Conservation (phyloP, 2,888 invertebrate species). For the Xestia sexstrigata region DNA sequence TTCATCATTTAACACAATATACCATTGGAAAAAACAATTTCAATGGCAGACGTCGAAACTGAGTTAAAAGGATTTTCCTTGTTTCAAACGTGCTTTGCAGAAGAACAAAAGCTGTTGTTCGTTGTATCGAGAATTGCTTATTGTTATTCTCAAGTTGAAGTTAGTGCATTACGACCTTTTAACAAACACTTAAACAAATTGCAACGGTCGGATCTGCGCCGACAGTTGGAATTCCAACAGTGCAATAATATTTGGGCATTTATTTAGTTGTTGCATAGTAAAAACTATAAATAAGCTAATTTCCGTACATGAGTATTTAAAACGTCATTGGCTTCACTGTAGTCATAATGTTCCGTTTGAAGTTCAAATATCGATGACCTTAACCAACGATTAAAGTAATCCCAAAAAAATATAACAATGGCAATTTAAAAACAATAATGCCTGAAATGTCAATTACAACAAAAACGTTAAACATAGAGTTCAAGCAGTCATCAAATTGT, state of each 20-base stretch:
- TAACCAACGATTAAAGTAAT: neutral
- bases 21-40: conserved; percentile 2
- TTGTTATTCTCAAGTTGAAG: neutral
- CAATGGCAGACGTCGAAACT: neutral
- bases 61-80: conserved; percentile 14
- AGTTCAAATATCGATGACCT: neutral
- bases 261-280: neutral
- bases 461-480: conserved; percentile 33
- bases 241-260: neutral
- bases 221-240: neutral
- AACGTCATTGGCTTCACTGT: neutral
- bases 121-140: neutral
- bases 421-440: conserved; percentile 24
- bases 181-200: neutral
- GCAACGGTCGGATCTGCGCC: neutral
- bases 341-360: neutral
- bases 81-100: conserved; percentile 5
- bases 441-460: conserved; percentile 27
- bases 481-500: conserved; percentile 23
- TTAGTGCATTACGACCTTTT: neutral
- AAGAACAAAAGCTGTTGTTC: conserved; percentile 7
- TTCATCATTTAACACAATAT: conserved; percentile 8
- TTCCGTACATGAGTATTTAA: neutral
- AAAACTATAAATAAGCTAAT: neutral
- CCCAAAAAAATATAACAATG: conserved; percentile 38